These are phyloP conservation scores for Sinocyclocheilus anshuiensis DNA, from an alignment of 2,113 vertebrate genomes.

Conservation along the genomic window DNA sequence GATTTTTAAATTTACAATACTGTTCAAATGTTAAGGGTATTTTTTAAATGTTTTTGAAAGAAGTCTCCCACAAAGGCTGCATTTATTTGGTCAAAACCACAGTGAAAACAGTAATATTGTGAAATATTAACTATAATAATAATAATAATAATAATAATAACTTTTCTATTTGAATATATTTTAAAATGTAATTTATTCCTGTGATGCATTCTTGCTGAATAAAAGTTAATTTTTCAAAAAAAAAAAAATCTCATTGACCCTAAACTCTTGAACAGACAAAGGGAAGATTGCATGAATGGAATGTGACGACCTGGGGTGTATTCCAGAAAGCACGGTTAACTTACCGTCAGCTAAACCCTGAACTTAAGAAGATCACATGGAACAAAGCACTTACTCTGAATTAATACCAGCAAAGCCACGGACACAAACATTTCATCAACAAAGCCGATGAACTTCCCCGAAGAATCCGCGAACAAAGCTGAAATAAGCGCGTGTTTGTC, in stretches of 20 bases:
- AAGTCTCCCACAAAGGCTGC: neutral
- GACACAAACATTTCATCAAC: constrained; percentile 69
- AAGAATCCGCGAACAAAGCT: neutral
- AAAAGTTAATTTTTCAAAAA: no score
- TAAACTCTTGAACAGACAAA: neutral
- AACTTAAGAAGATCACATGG: constrained; percentile 37
- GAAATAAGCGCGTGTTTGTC: neutral
- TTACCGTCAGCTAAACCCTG: no score
- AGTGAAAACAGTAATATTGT: neutral
- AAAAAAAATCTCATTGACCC: neutral
- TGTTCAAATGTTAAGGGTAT: neutral
- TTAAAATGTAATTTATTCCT: no score
- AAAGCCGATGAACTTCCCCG: neutral
- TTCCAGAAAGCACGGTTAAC: no score
- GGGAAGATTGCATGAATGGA: neutral
- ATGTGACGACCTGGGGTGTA: neutral
- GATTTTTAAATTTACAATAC: neutral
- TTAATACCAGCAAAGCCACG: constrained; percentile 64
- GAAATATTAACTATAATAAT: no score
- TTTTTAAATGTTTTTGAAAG: neutral
- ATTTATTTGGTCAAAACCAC: neutral
- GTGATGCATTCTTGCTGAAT: no score
- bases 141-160: no score
- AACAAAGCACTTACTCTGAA: constrained; percentile 50
- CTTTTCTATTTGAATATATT: no score